Percentiles rank a stretch among this genome's conserved stretches.
Evolutionary conservation across 35 echinoderm and acorn worm species (phyloP).

Genomic region (Heliocidaris tuberculata): DNA sequence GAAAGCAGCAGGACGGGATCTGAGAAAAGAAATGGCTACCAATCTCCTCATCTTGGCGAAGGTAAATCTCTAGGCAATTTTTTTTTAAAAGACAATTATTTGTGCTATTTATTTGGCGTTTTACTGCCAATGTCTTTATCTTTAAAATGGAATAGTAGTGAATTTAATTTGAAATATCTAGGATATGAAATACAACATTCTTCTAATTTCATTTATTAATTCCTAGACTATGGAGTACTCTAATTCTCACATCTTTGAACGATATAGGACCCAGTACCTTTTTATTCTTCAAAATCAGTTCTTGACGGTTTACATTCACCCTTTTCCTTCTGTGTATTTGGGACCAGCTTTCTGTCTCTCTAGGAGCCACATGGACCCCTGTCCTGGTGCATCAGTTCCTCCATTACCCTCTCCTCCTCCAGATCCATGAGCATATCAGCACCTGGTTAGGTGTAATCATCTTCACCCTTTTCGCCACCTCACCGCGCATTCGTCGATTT

Average conservation of each 20-base stretch:
- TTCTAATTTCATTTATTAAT: too few relatives aligned
- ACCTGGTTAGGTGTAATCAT: neutral
- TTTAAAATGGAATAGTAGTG: too few relatives aligned
- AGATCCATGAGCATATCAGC: neutral
- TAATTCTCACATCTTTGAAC: too few relatives aligned
- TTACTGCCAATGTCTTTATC: too few relatives aligned
- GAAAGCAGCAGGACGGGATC: neutral
- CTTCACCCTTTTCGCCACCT: neutral
- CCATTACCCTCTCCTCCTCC: neutral
- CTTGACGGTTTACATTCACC: too few relatives aligned
- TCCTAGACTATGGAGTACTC: too few relatives aligned
- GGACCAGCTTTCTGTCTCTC: neutral
- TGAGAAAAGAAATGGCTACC: neutral
- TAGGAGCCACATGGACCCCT: neutral
- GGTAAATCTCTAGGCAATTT: neutral
- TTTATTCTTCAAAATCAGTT: too few relatives aligned
- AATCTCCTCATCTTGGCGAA: conserved; percentile 16
- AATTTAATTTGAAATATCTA: too few relatives aligned
- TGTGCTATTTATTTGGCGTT: too few relatives aligned
- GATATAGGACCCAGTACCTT: too few relatives aligned
- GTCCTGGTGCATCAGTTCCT: neutral
- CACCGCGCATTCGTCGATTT: neutral
- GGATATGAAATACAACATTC: too few relatives aligned
- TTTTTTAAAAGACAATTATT: too few relatives aligned
- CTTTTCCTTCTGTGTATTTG: neutral